Conservation (phyloP, 2,797 vertebrate species). For the Hyperoplus immaculatus region DNA sequence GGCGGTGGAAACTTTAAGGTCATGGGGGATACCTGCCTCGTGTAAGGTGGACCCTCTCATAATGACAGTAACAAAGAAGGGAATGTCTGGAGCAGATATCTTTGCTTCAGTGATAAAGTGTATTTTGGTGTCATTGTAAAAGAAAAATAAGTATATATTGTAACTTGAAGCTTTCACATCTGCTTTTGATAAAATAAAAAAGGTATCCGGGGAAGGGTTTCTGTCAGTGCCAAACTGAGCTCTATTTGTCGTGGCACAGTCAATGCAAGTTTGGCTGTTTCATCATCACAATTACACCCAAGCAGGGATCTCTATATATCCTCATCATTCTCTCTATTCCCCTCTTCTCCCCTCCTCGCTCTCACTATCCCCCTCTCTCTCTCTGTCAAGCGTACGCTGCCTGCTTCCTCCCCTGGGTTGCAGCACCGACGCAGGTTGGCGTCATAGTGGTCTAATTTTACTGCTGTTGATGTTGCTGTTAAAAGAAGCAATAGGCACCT, state of each 20-base stretch:
- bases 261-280: constrained; percentile 56
- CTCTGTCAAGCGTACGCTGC: constrained; percentile 67
- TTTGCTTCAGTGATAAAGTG: constrained; percentile 7
- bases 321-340: constrained; percentile 51
- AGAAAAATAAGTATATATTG: constrained; percentile 18
- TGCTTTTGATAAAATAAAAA: constrained; percentile 28
- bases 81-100: neutral
- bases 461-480: constrained; percentile 94
- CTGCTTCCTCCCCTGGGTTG: constrained; percentile 91
- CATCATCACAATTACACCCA: constrained; percentile 71
- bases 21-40: neutral
- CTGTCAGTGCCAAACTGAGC: constrained; percentile 38
- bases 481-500: constrained; percentile 93
- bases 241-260: constrained; percentile 41
- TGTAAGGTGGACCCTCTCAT: constrained; percentile 6
- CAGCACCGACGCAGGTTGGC: constrained; percentile 92
- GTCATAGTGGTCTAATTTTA: constrained; percentile 98
- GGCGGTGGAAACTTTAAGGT: neutral
- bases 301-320: constrained; percentile 66
- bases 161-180: constrained; percentile 34
- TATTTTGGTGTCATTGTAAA: constrained; percentile 17
- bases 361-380: constrained; percentile 50
- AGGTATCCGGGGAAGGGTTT: constrained; percentile 29
- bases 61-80: neutral
- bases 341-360: constrained; percentile 43